Evolutionary conservation across 2,888 invertebrate species (phyloP), one percentile per base, ranked within the genome.

Genomic region (Harpalus rufipes): DNA sequence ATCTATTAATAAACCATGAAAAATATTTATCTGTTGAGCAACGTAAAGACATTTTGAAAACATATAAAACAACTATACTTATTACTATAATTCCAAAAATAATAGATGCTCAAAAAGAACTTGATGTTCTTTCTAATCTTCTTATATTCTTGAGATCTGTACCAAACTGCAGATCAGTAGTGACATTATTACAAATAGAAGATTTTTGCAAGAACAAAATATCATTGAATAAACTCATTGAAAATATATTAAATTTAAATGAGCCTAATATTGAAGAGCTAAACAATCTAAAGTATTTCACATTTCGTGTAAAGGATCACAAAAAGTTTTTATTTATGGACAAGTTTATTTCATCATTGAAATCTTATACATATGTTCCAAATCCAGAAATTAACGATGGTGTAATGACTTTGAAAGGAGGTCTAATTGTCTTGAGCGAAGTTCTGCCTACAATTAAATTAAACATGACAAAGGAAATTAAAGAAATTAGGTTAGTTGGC

Each of bases 401-500:
- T n/a, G 84, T 87, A 25, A 81, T 88, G 74, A 86, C 86, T 86
- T 79, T 87, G 18, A 85, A 14, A 78, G 87, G 87, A 74, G 86
- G 85, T 44, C 85, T 86, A 76, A 84, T 88, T 10, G 85, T 86
- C 39, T 8, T 87, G n/a, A 87, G 87, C 80, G 84, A 86, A 84
- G 85, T 87, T 81, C 76, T 86, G 63, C 14, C 16, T 1, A 25
- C 85, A 12, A 18, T 87, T 21, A 39, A 85, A 63, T 1, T 16
- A 18, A 32, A 58, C 18, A 85, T 86, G 51, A 83, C 72, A 3
- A 25, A 58, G 1, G 21, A 85, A n/a, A 85, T 87, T 10, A 86
- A 87, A 82, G 88, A 88, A 85, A 85, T 88, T 14, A 87, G 87
- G 18, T 74, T 88, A 81, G 86, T 87, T 58, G 32, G 32, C 3